Conservation (phyloP, 2,888 invertebrate species). For the Siphonodentalium dalli region DNA sequence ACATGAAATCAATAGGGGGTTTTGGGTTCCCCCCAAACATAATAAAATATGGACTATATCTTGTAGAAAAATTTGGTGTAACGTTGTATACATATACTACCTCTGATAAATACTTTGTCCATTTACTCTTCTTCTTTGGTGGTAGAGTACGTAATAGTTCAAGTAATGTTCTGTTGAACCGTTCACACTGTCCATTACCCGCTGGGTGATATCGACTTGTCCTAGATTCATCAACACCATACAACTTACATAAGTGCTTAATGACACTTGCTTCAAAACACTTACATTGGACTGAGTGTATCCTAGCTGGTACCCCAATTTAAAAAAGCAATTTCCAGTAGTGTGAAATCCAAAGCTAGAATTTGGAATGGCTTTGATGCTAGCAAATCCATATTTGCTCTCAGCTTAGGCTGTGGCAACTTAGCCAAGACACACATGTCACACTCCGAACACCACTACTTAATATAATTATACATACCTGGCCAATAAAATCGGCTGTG, state of each 20-base stretch:
- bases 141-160: slow-evolving; percentile 22
- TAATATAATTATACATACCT: background rate
- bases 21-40: slow-evolving; percentile 16
- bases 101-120: slow-evolving; percentile 25
- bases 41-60: slow-evolving; percentile 4
- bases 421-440: background rate
- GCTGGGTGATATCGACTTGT: slow-evolving; percentile 25
- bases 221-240: slow-evolving; percentile 17
- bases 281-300: too few relatives aligned
- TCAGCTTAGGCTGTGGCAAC: background rate
- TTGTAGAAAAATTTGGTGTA: slow-evolving; percentile 10
- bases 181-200: slow-evolving; percentile 22
- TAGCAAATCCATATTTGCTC: background rate
- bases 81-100: slow-evolving; percentile 20
- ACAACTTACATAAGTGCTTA: too few relatives aligned
- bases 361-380: slow-evolving; percentile 14
- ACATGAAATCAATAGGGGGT: slow-evolving; percentile 16
- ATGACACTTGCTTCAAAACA: too few relatives aligned
- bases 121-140: slow-evolving; percentile 23
- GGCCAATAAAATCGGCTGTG: background rate
- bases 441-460: background rate
- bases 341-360: slow-evolving; percentile 16
- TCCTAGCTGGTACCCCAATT: slow-evolving; percentile 15
- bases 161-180: slow-evolving; percentile 29
- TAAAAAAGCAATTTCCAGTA: slow-evolving; percentile 10